phyloP scores from a whole-genome alignment of 2,888 invertebrate genomes.

The Ptychoptera albimana region DNA sequence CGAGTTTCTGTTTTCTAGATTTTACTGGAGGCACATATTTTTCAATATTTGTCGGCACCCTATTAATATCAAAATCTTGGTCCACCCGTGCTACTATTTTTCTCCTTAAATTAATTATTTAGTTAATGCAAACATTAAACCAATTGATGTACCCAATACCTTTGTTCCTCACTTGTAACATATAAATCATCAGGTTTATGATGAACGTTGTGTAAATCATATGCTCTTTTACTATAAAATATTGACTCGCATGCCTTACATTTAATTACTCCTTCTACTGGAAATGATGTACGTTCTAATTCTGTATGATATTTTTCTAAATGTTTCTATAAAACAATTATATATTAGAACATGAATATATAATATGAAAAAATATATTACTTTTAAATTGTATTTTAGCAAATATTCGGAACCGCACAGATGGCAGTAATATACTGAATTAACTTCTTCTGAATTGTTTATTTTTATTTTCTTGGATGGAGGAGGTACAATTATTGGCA shows the following conservation, averaged over 20 bases:
- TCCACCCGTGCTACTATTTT: conserved; percentile 33
- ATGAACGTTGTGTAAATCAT: conserved; percentile 43
- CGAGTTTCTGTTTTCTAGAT: background rate
- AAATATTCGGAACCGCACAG: conserved; percentile 50
- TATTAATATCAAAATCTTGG: conserved; percentile 35
- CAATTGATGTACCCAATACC: conserved; percentile 16
- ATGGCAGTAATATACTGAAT: conserved; percentile 37
- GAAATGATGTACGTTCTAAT: conserved; percentile 32
- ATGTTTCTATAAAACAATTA: conserved; percentile 32
- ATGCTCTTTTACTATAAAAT: conserved; percentile 47
- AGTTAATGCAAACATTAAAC: conserved; percentile 17
- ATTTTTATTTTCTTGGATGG: conserved; percentile 37
- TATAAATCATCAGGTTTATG: conserved; percentile 45
- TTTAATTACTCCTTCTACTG: conserved; percentile 36
- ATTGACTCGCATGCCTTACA: conserved; percentile 48
- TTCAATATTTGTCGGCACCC: conserved; percentile 18
- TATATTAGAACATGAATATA: background rate
- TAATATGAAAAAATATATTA: conserved; percentile 13
- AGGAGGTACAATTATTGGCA: conserved; percentile 33
- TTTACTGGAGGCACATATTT: conserved; percentile 1
- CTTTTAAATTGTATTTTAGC: conserved; percentile 47
- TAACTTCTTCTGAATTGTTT: conserved; percentile 33
- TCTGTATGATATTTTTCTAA: conserved; percentile 35
- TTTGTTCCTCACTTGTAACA: conserved; percentile 38
- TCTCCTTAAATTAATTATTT: conserved; percentile 16